phyloP scores from a whole-genome alignment of 2,797 vertebrate genomes.

The Allobates femoralis region DNA sequence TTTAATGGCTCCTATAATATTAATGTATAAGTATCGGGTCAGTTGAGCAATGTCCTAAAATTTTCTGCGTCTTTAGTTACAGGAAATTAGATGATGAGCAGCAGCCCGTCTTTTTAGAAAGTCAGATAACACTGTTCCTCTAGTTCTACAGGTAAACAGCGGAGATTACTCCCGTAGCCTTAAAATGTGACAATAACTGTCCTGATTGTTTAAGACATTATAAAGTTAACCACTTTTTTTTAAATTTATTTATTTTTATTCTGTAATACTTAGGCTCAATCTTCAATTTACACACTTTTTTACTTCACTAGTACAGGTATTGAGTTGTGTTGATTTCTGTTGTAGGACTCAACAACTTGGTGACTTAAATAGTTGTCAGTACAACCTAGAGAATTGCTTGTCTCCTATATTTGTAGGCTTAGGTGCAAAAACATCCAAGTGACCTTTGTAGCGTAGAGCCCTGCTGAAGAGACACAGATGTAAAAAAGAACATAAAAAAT shows the following conservation, averaged over 20 bases:
- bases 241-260: background rate
- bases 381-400: no score
- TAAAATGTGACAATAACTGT: background rate
- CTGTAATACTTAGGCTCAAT: background rate
- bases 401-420: no score
- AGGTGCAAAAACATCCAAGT: no score
- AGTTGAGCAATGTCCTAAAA: background rate
- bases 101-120: slow-evolving; percentile 19
- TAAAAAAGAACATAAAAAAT: no score
- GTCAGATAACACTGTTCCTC: background rate
- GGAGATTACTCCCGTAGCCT: background rate
- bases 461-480: no score
- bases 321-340: no score
- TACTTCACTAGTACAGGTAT: no score
- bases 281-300: background rate
- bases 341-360: no score
- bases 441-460: no score
- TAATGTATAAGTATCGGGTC: background rate
- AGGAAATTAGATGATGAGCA: slow-evolving; percentile 3
- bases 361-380: no score
- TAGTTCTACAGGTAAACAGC: background rate
- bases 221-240: background rate
- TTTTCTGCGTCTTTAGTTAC: slow-evolving; percentile 22
- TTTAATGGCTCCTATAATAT: background rate
- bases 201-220: background rate